Percentiles rank a stretch among this genome's conserved stretches.
phyloP scores from a whole-genome alignment of 2,113 vertebrate species.

The Globicephala melas region DNA sequence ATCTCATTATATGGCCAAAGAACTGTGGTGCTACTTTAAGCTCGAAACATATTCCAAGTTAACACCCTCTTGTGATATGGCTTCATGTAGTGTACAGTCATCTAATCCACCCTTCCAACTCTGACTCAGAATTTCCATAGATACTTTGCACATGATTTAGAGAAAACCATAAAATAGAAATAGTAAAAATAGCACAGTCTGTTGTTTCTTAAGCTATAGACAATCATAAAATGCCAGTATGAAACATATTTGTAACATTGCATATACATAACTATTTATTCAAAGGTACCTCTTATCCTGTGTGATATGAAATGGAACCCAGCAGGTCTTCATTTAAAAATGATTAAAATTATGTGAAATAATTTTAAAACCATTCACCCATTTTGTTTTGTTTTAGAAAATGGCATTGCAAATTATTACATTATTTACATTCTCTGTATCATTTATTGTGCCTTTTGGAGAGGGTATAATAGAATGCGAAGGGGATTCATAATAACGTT shows the following conservation, averaged over 20 bases:
- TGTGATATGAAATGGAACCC: neutral
- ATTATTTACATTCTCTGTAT: neutral
- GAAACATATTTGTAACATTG: neutral
- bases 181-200: conserved; percentile 18
- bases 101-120: conserved; percentile 27
- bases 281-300: neutral
- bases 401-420: neutral
- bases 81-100: neutral
- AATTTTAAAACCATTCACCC: neutral
- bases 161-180: neutral
- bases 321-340: neutral
- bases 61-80: neutral
- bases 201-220: neutral
- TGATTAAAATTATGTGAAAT: neutral
- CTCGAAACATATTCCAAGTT: neutral
- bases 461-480: neutral
- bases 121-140: neutral
- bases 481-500: neutral
- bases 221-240: neutral
- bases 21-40: neutral
- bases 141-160: conserved; percentile 11
- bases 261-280: neutral
- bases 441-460: neutral
- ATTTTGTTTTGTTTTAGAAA: neutral
- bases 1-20: neutral